A percentile compares a stretch with the other conserved stretches of the same genome.
phyloP scores from a whole-genome alignment of 2,888 invertebrate species.

The Drosophila robusta region DNA sequence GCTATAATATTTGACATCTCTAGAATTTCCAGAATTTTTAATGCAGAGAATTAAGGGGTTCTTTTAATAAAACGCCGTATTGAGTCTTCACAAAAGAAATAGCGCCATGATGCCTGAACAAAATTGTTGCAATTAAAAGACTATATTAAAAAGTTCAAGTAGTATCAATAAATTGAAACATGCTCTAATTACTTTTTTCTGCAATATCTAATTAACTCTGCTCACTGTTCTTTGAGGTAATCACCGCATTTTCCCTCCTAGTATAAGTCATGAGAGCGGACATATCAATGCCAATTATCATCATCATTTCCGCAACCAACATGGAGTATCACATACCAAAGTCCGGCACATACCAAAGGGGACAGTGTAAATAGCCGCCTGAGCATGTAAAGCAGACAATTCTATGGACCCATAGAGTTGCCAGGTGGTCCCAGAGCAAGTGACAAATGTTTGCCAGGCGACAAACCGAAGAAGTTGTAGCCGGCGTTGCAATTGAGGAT shows the following conservation, averaged over 20 bases:
- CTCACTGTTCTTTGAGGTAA: neutral
- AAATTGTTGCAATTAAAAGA: too few species aligned
- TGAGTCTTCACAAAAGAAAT: too few species aligned
- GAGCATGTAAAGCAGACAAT: slow-evolving; percentile 26
- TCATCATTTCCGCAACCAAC: slow-evolving; percentile 30
- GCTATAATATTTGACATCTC: too few species aligned
- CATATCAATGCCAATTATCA: slow-evolving; percentile 44
- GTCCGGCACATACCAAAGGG: slow-evolving; percentile 4
- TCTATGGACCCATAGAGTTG: slow-evolving; percentile 13
- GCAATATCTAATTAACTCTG: neutral
- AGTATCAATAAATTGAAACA: too few species aligned
- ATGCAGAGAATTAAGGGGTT: too few species aligned
- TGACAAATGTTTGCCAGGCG: slow-evolving; percentile 67
- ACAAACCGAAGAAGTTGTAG: slow-evolving; percentile 37
- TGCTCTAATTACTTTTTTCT: neutral
- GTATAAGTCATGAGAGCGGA: slow-evolving; percentile 1
- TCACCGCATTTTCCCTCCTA: neutral
- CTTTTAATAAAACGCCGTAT: too few species aligned
- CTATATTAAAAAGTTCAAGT: too few species aligned
- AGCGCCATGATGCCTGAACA: too few species aligned
- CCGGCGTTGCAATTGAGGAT: neutral
- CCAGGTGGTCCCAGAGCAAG: slow-evolving; percentile 59
- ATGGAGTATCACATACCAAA: slow-evolving; percentile 1
- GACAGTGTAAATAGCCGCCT: slow-evolving; percentile 1
- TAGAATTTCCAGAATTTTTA: too few species aligned